Conservation (phyloP, 1,140 invertebrate genomes). For the Zaprionus tsacasi region DNA sequence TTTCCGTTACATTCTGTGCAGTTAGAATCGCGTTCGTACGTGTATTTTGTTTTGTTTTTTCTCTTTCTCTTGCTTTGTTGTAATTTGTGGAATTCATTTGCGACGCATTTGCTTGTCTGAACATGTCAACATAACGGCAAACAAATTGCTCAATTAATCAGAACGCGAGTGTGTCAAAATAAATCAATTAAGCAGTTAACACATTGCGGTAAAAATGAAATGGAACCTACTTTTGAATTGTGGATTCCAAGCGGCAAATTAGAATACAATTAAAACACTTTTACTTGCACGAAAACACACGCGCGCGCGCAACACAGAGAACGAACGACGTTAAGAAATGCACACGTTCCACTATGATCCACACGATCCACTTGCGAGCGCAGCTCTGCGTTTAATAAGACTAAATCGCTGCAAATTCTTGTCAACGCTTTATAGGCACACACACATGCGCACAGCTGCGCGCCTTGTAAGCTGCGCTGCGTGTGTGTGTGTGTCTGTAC, state of each 20-base stretch:
- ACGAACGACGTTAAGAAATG: not conserved
- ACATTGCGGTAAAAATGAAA: not conserved
- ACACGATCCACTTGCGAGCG: conserved; percentile 36
- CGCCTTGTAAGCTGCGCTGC: conserved; percentile 6
- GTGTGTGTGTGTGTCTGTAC: not conserved
- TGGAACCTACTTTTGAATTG: conserved; percentile 26
- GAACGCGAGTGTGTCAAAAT: not conserved
- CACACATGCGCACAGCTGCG: conserved; percentile 34
- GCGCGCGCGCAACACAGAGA: not conserved
- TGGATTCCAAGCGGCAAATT: conserved; percentile 25
- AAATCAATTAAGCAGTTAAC: not conserved
- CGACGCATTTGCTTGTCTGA: conserved; percentile 5
- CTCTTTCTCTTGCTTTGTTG: not conserved
- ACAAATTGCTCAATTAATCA: conserved; percentile 11
- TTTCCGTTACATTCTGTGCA: conserved; percentile 29
- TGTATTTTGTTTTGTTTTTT: not conserved
- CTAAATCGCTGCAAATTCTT: conserved; percentile 77
- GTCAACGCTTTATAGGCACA: conserved; percentile 67
- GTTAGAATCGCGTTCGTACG: conserved; percentile 1
- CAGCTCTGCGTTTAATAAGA: conserved; percentile 56
- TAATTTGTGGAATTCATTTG: conserved; percentile 8
- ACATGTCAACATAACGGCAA: conserved; percentile 7
- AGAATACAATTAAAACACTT: not conserved
- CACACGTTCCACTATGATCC: not conserved
- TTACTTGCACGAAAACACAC: conserved; percentile 1